Evolutionary conservation across 1,140 invertebrate genomes (phyloP), one percentile per base, ranked within the genome.

Genomic region (Mylabris phalerata): DNA sequence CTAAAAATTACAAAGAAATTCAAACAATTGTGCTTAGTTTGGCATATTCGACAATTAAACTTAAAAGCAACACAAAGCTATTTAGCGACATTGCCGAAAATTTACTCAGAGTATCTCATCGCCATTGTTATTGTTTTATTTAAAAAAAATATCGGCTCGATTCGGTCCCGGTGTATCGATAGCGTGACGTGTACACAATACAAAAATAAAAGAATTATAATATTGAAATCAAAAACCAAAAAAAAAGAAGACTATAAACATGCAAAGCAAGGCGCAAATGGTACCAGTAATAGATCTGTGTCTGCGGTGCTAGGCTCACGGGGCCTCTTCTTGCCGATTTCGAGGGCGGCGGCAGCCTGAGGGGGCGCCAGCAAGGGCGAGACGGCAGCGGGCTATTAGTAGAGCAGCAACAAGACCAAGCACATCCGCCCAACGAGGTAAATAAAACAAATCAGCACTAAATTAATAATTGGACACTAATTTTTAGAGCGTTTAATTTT

Each of bases 271-370:
- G 79, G 68, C 66, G 71, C 68, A 68, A 67, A 66, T 80, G 85
- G 87, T 92, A 92, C 90, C 90, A 92, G 88, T 87, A 92, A 84
- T 82, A 92, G 82, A 82, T 92, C 90, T 80, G 88, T 88, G 78
- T 85, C 73, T 65, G 73, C 71, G 66, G 73, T 71, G 75, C 78
- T 83, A 80, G 84, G 83, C 80, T 88, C 86, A 78, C 85, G 84
- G 79, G 84, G 82, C 79, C 86, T 84, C 84, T 92, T 92, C 87
- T 91, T 90, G 83, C 88, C 87, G 78, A 87, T 82, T 81, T 86
- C 84, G 75, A 82, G 78, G 76, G 83, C 80, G 65, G 75, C 74
- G 61, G 78, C 75, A 64, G 78, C 77, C 64, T 74, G 72, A 66
- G 75, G 63, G 52, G 70, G 65, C 67, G 75, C 77, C 75, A 80